Percentiles rank a stretch among this genome's conserved stretches.
phyloP scores from a whole-genome alignment of 2,888 invertebrate species.

The Ormyrus nitidulus region DNA sequence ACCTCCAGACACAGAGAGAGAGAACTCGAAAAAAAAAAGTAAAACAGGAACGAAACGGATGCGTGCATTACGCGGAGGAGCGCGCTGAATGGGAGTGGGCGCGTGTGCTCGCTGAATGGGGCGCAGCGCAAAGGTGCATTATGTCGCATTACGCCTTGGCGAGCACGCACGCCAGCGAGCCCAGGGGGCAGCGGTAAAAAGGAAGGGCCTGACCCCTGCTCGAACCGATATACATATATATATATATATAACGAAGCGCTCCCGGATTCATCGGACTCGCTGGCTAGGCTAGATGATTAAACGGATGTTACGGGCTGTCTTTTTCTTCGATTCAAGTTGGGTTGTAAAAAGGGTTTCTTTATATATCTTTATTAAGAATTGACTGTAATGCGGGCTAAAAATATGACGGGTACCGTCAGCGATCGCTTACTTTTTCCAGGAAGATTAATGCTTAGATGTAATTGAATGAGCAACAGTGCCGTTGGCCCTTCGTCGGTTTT shows the following conservation, averaged over 20 bases:
- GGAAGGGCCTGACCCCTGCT: no score
- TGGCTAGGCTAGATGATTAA: no score
- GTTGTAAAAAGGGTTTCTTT: no score
- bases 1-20: constrained; percentile 1
- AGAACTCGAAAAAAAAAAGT: neutral
- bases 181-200: no score
- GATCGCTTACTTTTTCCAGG: no score
- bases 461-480: no score
- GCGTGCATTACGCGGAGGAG: constrained; percentile 39
- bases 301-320: no score
- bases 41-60: constrained; percentile 36
- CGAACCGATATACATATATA: neutral
- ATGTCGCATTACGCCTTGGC: constrained; percentile 48
- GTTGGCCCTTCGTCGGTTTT: neutral
- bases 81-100: constrained; percentile 45
- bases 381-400: no score
- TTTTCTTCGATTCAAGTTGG: no score
- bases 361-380: no score
- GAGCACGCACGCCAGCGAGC: constrained; percentile 9
- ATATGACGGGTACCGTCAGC: no score
- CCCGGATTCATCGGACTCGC: neutral
- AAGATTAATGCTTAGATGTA: no score
- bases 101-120: constrained; percentile 33
- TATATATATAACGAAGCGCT: constrained; percentile 9
- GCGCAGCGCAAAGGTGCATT: constrained; percentile 45